phyloP scores from a whole-genome alignment of 2,113 vertebrate genomes.

The Loxodonta africana region DNA sequence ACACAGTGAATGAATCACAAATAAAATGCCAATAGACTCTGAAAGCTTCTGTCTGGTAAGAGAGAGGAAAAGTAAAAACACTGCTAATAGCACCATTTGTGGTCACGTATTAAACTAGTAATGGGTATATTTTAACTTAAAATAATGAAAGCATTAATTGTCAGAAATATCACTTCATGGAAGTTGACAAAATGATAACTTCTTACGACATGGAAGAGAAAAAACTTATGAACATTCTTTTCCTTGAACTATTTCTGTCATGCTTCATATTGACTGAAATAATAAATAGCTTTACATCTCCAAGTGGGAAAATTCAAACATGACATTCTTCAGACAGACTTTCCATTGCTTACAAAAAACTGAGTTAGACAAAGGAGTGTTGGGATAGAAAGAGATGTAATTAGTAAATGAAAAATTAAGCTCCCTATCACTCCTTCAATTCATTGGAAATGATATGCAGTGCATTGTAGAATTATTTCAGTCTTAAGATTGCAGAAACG shows the following conservation, averaged over 20 bases:
- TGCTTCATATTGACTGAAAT: slow-evolving; percentile 49
- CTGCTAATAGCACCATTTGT: background rate
- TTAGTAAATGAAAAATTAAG: slow-evolving; percentile 44
- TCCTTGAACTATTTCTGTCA: slow-evolving; percentile 51
- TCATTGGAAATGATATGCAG: background rate
- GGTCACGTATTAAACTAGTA: background rate
- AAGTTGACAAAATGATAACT: slow-evolving; percentile 41
- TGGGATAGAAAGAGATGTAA: slow-evolving; percentile 25
- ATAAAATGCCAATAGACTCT: background rate
- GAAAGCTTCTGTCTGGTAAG: background rate
- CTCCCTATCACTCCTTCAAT: background rate
- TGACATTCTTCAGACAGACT: slow-evolving; percentile 34
- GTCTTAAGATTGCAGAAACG: background rate
- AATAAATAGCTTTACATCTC: slow-evolving; percentile 41
- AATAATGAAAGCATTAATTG: slow-evolving; percentile 48
- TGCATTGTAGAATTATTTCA: background rate
- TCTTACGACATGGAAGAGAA: slow-evolving; percentile 46
- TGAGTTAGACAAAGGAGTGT: background rate
- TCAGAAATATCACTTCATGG: background rate
- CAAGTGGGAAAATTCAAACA: slow-evolving; percentile 21
- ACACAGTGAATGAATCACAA: slow-evolving; percentile 1
- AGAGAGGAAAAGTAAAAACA: slow-evolving; percentile 19
- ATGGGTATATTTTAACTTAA: background rate
- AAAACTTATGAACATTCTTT: background rate
- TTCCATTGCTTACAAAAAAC: background rate